A percentile compares a stretch with the other conserved stretches of the same genome.
These are phyloP conservation scores for Drosophila tani DNA, from an alignment of 1,140 invertebrate species.

Conservation along the genomic window DNA sequence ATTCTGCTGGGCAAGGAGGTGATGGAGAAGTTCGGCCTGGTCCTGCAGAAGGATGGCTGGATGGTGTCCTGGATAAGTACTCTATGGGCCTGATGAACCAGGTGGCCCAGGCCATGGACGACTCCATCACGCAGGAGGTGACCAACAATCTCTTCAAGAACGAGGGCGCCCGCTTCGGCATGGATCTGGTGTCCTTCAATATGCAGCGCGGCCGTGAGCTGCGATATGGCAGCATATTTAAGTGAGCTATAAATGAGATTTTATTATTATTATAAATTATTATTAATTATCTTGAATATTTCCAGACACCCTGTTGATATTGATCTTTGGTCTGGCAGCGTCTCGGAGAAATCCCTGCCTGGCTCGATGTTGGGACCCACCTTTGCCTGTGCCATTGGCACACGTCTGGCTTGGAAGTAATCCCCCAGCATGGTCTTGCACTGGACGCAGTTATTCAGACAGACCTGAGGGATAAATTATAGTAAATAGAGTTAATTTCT, in stretches of 20 bases:
- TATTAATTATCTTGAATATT: not conserved
- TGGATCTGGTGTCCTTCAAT: conserved; percentile 97
- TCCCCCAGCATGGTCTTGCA: conserved; percentile 94
- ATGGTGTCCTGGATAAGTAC: conserved; percentile 95
- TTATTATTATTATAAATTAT: too few species aligned
- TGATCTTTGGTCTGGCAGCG: conserved; percentile 96
- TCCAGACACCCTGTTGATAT: conserved; percentile 93
- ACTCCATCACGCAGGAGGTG: conserved; percentile 96
- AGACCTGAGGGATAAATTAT: conserved; percentile 84
- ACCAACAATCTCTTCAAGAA: conserved; percentile 97
- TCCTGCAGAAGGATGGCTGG: conserved; percentile 94
- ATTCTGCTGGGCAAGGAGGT: conserved; percentile 96
- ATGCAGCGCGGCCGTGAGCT: conserved; percentile 96
- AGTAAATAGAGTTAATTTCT: not conserved
- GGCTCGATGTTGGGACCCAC: conserved; percentile 97
- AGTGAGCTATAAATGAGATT: conserved; percentile 86
- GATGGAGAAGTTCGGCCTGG: conserved; percentile 95
- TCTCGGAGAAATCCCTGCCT: conserved; percentile 93
- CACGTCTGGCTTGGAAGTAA: conserved; percentile 93
- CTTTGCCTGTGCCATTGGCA: conserved; percentile 96
- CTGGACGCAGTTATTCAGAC: conserved; percentile 94
- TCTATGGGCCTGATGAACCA: conserved; percentile 97
- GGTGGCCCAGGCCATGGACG: conserved; percentile 97
- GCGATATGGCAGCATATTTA: conserved; percentile 91
- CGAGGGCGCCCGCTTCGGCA: conserved; percentile 92